These are phyloP conservation scores for Bucorvus abyssinicus DNA, from an alignment of 2,797 vertebrate species.

Conservation along the genomic window DNA sequence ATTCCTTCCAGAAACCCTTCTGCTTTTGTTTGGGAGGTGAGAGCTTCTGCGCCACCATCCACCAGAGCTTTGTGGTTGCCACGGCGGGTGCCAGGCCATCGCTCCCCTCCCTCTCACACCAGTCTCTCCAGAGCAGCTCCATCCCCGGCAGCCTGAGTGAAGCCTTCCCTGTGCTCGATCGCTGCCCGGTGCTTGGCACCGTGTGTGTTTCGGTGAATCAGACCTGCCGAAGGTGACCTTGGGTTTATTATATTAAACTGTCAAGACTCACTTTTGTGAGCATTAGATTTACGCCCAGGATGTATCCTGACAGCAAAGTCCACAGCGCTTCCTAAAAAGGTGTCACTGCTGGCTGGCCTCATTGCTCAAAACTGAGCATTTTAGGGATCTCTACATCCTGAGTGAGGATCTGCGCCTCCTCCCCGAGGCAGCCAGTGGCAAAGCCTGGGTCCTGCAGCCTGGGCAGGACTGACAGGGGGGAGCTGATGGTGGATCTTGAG, in stretches of 20 bases:
- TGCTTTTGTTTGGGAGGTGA: background rate
- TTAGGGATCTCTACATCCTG: background rate
- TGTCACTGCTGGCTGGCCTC: background rate
- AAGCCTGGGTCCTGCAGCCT: background rate
- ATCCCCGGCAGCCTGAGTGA: background rate
- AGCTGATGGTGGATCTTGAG: background rate
- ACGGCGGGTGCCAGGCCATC: background rate
- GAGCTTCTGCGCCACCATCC: background rate
- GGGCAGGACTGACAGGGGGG: fast-evolving
- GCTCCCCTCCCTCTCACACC: too few species aligned
- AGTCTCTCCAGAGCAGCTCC: background rate
- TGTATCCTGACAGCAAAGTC: background rate
- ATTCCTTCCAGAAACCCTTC: background rate
- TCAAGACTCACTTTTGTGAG: background rate
- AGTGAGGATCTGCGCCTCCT: fast-evolving
- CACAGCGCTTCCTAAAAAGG: background rate
- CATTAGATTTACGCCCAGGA: background rate
- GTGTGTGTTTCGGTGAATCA: background rate
- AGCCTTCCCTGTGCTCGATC: background rate
- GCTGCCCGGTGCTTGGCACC: background rate
- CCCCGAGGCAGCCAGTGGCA: fast-evolving
- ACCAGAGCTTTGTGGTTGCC: background rate
- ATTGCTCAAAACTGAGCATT: background rate
- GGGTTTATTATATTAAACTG: background rate
- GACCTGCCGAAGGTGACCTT: background rate